phyloP scores from a whole-genome alignment of 2,888 invertebrate species.

The Napeogenes inachia region DNA sequence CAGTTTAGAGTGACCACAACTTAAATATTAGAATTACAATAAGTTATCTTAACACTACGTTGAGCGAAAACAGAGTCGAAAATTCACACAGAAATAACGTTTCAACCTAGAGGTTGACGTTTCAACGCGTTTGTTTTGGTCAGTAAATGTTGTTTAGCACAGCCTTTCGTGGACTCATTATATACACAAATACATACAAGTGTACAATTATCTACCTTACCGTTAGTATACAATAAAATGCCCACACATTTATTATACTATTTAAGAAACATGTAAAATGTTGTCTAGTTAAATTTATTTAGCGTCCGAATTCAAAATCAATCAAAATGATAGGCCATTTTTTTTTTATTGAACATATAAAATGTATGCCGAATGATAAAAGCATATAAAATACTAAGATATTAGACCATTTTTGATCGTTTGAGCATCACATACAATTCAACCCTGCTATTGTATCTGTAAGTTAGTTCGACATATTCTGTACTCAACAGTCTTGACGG shows the following conservation, averaged over 20 bases:
- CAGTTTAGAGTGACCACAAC: neutral
- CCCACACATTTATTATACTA: neutral
- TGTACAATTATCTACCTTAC: neutral
- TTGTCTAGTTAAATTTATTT: conserved; percentile 8
- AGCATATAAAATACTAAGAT: neutral
- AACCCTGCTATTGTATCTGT: conserved; percentile 6
- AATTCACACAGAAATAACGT: conserved; percentile 25
- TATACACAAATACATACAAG: conserved; percentile 5
- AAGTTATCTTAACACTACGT: conserved; percentile 46
- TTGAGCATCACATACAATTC: conserved; percentile 5
- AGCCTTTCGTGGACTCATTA: conserved; percentile 38
- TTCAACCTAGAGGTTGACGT: neutral
- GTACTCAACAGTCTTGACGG: no score
- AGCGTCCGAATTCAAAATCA: neutral
- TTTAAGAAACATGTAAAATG: conserved; percentile 3
- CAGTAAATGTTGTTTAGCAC: conserved; percentile 36
- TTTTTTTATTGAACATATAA: neutral
- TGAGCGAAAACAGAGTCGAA: conserved; percentile 56
- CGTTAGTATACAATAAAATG: neutral
- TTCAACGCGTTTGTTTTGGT: conserved; percentile 24
- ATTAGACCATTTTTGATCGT: neutral
- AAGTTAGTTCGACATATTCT: neutral
- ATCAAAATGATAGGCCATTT: conserved; percentile 16
- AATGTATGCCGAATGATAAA: neutral
- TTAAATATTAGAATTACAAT: conserved; percentile 24